Evolutionary conservation across 1,140 invertebrate species (phyloP), one percentile per base, ranked within the genome.

Genomic region (Pogonognathellus flavescens): DNA sequence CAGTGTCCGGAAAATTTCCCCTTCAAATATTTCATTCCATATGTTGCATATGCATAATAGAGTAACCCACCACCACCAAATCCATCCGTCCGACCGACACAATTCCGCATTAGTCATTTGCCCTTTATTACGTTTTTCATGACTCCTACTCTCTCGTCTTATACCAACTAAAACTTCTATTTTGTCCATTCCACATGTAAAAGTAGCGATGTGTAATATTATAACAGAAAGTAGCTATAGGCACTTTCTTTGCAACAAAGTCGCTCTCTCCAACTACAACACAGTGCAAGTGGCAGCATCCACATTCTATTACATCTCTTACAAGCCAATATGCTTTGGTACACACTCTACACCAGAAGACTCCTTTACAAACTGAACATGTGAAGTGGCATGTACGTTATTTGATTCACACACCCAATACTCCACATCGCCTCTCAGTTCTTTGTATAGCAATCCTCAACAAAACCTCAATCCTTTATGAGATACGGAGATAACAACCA

Each of bases 91-190:
- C 82, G n/a, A 41, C 31, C 31, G 31, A 41, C 31, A 41, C 31
- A 55, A 31, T 84, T 53, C 31, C 20, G 49, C 83, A 84, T 84
- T 84, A 80, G 59, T 84, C 83, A 80, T 72, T 83, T 83, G 60
- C n/a, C 82, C 62, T 84, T 84, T 84, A 84, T 84, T 84, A 84
- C 83, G 72, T 84, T 84, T 84, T 84, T 84, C 83, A 84, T 84
- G 83, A 72, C 82, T 83, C 82, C 31, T 60, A 11, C 80, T 82
- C 62, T 84, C 83, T 52, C 62, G 49, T 55, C 41, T 55, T 84
- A 22, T 16, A 62, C 66, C 31, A 8, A 16, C 20, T 70, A 70
- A n/a, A n/a, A n/a, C n/a, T n/a, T n/a, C 10, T 5, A 16, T 13
- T 70, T 1, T n/a, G 5, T 76, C 25, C 31, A 31, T 31, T 16